These are phyloP conservation scores for Pristiophorus japonicus DNA, from an alignment of 2,113 vertebrate genomes.

Conservation along the genomic window DNA sequence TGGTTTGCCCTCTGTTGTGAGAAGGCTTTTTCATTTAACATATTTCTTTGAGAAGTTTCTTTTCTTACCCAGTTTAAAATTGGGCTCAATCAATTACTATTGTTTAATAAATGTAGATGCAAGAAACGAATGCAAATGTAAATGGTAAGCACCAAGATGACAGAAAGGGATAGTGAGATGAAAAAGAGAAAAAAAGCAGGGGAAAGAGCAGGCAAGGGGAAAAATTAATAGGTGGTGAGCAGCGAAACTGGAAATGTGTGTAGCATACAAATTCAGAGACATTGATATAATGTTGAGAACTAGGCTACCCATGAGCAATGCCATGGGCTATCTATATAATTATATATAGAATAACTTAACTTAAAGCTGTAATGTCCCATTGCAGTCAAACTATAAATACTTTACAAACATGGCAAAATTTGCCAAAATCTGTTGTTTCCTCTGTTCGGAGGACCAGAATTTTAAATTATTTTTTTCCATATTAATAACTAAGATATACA, in stretches of 20 bases:
- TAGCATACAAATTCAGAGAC: not conserved
- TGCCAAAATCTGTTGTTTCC: not conserved
- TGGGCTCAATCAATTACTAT: not conserved
- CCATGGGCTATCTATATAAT: not conserved
- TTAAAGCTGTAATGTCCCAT: not conserved
- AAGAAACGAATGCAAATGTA: not conserved
- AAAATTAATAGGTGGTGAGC: not conserved
- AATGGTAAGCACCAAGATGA: not conserved
- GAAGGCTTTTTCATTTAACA: not conserved
- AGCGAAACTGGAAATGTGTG: not conserved
- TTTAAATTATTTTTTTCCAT: not conserved
- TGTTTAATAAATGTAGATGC: not conserved
- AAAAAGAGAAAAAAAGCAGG: not conserved
- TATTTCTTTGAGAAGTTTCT: not conserved
- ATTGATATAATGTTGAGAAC: not conserved
- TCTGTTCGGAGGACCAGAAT: not conserved
- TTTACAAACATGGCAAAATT: not conserved
- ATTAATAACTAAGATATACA: not conserved
- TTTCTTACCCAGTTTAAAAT: not conserved
- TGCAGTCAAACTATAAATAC: not conserved
- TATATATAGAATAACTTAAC: not conserved
- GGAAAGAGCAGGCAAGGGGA: not conserved
- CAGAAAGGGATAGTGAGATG: not conserved
- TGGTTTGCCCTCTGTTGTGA: not conserved
- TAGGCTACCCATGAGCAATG: not conserved